phyloP scores from a whole-genome alignment of 1,140 invertebrate species.

The Heliconius eleuchia region DNA sequence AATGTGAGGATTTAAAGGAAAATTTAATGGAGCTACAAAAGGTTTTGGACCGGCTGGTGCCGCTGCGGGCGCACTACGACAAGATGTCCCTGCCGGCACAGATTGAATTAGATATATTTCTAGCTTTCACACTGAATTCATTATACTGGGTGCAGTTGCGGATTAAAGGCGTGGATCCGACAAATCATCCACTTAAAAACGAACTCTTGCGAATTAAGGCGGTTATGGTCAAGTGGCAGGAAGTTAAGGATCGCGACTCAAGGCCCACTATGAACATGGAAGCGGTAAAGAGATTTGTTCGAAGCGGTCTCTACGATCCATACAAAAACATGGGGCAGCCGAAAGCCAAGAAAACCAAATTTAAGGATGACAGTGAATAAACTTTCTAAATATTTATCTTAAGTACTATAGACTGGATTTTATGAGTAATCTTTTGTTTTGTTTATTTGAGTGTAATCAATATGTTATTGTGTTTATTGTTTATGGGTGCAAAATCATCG shows the following conservation, averaged over 20 bases:
- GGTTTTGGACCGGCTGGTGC: constrained; percentile 72
- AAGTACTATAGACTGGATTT: constrained; percentile 48
- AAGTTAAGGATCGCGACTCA: constrained; percentile 81
- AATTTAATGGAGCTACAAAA: constrained; percentile 79
- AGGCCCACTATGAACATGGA: constrained; percentile 81
- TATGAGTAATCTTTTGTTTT: constrained; percentile 22
- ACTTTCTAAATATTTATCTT: constrained; percentile 19
- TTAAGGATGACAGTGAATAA: constrained; percentile 53
- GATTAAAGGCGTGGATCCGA: constrained; percentile 82
- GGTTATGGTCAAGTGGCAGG: constrained; percentile 83
- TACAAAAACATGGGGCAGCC: constrained; percentile 50
- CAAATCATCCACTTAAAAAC: constrained; percentile 80
- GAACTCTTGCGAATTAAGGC: constrained; percentile 82
- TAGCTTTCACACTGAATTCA: constrained; percentile 82
- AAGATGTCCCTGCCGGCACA: constrained; percentile 80
- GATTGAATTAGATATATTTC: constrained; percentile 83
- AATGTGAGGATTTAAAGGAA: constrained; percentile 76
- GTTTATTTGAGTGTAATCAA: background rate
- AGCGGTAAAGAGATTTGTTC: constrained; percentile 83
- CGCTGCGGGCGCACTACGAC: constrained; percentile 71
- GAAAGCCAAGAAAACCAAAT: constrained; percentile 68
- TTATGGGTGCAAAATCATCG: background rate
- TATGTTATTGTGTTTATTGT: background rate
- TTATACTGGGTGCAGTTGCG: constrained; percentile 83
- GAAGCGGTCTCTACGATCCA: constrained; percentile 81